Evolutionary conservation across 2,797 vertebrate species (phyloP), one percentile per base, ranked within the genome.

Genomic region (Anguilla pacifica): DNA sequence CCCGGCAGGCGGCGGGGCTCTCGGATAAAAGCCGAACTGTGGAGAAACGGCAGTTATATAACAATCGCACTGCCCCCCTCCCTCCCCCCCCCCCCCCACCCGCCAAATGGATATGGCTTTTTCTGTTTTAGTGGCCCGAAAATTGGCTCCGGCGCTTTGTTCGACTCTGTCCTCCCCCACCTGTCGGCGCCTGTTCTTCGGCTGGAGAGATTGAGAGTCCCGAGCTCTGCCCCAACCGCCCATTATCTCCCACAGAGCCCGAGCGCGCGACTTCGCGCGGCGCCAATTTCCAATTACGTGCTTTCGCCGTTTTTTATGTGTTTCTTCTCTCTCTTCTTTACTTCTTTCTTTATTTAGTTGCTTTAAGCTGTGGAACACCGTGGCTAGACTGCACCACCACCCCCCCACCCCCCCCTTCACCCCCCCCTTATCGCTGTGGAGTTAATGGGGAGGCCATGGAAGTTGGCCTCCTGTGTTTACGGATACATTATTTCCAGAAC

Each of bases 61-160:
- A 88, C 87, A 83, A 86, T 88, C 86, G 72, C 77, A 82, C 83
- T 72, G n/a, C 85, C 88, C 87, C 87, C 87, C 35, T 0, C 35
- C 35, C 35, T 0, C 31, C 31, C 35, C 35, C 1, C 35, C 1
- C 88, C 87, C 87, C 87, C 39, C 39, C 39, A 1, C 74, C 87
- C 87, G 92, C 89, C 88, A 92, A 90, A 90, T 87, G 89, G 87
- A 90, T 88, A 86, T 83, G 84, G 87, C 43, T 85, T 53, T 90
- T 79, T 51, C 43, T 57, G 43, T 92, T 86, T 87, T 77, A 89
- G 85, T 67, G 51, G 53, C 87, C 90, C 88, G 89, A 86, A 91
- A 91, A 92, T 92, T 92, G 92, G 89, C 90, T 91, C 88, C 90
- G 85, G 46, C 7, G 87, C 89, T 89, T 83, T 2, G 59, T 64